These are phyloP conservation scores for Ctenopoma multispine DNA, from an alignment of 2,797 vertebrate species.

Conservation along the genomic window DNA sequence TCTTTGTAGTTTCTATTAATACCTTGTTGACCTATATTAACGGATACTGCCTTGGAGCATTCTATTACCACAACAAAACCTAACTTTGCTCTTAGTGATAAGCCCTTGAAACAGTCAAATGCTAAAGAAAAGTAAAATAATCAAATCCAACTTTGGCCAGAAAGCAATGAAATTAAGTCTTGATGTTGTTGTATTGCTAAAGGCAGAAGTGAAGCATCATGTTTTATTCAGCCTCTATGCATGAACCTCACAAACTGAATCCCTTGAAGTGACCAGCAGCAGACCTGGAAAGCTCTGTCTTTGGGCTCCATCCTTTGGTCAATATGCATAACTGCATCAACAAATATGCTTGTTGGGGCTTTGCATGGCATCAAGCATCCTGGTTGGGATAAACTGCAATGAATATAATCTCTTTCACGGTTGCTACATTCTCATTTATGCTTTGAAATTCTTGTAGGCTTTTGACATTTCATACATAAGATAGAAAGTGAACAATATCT, in stretches of 20 bases:
- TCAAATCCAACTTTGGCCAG: conserved; percentile 43
- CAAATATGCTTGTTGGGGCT: conserved; percentile 17
- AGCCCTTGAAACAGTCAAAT: conserved; percentile 39
- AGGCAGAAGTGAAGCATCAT: conserved; percentile 62
- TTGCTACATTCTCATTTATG: background rate
- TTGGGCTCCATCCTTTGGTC: conserved; percentile 83
- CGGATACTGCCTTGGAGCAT: conserved; percentile 38
- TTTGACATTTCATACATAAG: conserved; percentile 21
- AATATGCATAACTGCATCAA: conserved; percentile 72
- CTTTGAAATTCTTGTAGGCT: conserved; percentile 21
- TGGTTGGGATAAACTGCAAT: conserved; percentile 24
- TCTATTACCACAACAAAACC: conserved; percentile 46
- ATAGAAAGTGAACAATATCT: conserved; percentile 43
- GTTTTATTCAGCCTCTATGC: conserved; percentile 67
- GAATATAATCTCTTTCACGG: conserved; percentile 36
- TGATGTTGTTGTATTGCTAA: conserved; percentile 65
- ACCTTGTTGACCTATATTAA: conserved; percentile 51
- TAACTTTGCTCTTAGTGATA: conserved; percentile 39
- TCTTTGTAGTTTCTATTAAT: conserved; percentile 53
- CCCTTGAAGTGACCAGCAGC: conserved; percentile 56
- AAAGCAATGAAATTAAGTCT: conserved; percentile 57
- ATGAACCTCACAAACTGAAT: conserved; percentile 50
- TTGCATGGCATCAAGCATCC: background rate
- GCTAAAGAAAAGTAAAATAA: conserved; percentile 29
- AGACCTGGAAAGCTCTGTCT: conserved; percentile 56